A percentile compares a stretch with the other conserved stretches of the same genome.
Evolutionary conservation across 2,888 invertebrate species (phyloP).

Genomic region (Poecilobothrus nobilitatus): DNA sequence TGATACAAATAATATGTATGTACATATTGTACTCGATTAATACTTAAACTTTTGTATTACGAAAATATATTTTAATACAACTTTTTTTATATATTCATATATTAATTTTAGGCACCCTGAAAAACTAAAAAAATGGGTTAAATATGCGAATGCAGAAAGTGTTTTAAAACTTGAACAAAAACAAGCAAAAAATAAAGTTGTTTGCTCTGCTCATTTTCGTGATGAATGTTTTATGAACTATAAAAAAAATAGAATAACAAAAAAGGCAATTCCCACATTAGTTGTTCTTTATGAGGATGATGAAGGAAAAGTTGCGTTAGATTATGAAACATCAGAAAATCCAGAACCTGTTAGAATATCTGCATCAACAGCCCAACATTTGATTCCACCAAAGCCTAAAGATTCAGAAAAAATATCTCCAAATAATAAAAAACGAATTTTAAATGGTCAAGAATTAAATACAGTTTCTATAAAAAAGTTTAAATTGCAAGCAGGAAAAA

Average conservation of each 20-base stretch:
- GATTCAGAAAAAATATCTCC: slow-evolving; percentile 26
- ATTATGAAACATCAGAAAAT: slow-evolving; percentile 28
- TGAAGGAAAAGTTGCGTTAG: slow-evolving; percentile 28
- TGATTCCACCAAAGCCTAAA: slow-evolving; percentile 32
- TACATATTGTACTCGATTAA: neutral
- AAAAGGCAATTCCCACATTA: slow-evolving; percentile 46
- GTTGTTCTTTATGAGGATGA: slow-evolving; percentile 28
- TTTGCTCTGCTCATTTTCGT: slow-evolving; percentile 49
- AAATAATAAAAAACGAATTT: slow-evolving; percentile 13
- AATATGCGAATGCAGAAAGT: slow-evolving; percentile 25
- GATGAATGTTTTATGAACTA: slow-evolving; percentile 45
- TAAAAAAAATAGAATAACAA: slow-evolving; percentile 44
- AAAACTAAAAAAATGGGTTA: slow-evolving; percentile 29
- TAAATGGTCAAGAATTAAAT: neutral
- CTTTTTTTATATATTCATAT: neutral
- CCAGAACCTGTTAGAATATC: slow-evolving; percentile 27
- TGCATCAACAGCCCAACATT: slow-evolving; percentile 26
- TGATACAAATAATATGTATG: no score
- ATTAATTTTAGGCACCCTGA: slow-evolving; percentile 19
- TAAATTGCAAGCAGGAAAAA: neutral
- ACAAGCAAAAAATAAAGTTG: slow-evolving; percentile 45
- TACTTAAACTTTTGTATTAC: neutral
- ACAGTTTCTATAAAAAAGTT: neutral
- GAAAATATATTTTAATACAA: neutral
- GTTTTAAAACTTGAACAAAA: slow-evolving; percentile 35